Percentiles rank a stretch among this genome's conserved stretches.
Evolutionary conservation across 2,888 invertebrate genomes (phyloP).

Genomic region (Phyllotreta striolata): DNA sequence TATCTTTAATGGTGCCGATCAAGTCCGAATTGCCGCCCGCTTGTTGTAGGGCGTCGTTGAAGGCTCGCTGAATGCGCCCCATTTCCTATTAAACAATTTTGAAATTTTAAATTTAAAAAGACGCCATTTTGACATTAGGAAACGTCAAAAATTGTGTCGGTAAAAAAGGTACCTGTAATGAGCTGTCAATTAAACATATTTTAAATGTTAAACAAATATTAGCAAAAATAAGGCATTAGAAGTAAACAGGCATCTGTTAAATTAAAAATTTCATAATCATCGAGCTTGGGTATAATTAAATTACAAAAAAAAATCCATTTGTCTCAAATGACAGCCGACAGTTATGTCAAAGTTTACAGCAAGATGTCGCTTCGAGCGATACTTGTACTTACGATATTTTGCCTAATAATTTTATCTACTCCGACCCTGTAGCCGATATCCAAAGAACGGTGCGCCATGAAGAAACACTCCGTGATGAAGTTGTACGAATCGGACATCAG

Average conservation of each 20-base stretch:
- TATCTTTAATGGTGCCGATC: slow-evolving; percentile 68
- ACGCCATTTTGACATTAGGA: not conserved
- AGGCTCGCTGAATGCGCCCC: slow-evolving; percentile 76
- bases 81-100: slow-evolving; percentile 62
- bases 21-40: slow-evolving; percentile 65
- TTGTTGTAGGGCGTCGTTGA: slow-evolving; percentile 71
- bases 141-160: not conserved
- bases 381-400: slow-evolving; percentile 64
- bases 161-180: too few species aligned
- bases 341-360: too few species aligned
- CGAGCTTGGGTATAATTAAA: too few species aligned
- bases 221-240: too few species aligned
- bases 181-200: too few species aligned
- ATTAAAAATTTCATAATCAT: too few species aligned
- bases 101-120: slow-evolving; percentile 5
- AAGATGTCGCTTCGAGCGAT: too few species aligned
- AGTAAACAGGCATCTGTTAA: too few species aligned
- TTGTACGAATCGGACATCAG: slow-evolving; percentile 70
- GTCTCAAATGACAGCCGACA: too few species aligned
- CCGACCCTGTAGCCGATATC: slow-evolving; percentile 79
- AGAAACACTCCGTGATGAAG: slow-evolving; percentile 92
- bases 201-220: too few species aligned
- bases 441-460: slow-evolving; percentile 86
- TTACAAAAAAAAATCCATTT: too few species aligned
- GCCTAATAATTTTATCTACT: slow-evolving; percentile 71